Base-by-base conservation (phyloP, 2,888 invertebrate species). In the Drosophila engyochracea region DNA sequence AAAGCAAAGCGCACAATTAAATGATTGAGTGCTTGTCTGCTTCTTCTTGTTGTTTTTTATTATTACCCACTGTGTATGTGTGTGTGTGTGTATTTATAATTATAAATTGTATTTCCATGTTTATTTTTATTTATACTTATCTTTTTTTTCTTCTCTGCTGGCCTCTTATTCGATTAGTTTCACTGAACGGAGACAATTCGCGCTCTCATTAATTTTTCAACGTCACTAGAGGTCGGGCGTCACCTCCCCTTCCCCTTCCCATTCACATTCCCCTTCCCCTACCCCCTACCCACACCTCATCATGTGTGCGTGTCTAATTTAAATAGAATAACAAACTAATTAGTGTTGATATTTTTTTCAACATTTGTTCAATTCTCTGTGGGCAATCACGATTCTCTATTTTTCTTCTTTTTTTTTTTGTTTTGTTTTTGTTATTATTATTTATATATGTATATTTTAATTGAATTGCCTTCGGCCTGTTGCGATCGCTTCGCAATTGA, bases 281-380 rank as follows among this genome's bases (percentile, higher is more conserved):
- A 3, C 30, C 9, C 25, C 44, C 52, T 12, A 44, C 31, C 33
- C 4, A 30, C 30, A 7, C 35, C 14, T 19, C 35, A 37, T 53
- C 52, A 31, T 62, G 35, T 49, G 51, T 39, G 33, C n/a, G 39
- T n/a, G 59, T 59, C 66, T 72, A 53, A 82, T 82, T 83, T 81
- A 77, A 89, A 86, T 86, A 86, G 85, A 89, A 86, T 86, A 86
- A 86, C 86, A 86, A 86, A 89, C 86, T 86, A 86, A 86, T 86
- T 86, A 86, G 84, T 81, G 81, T 74, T 84, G 82, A 84, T 86
- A 73, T 80, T 70, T 76, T 33, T 28, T 79, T 79, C 69, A 74
- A 63, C 70, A 55, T 71, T 74, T 71, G 55, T 47, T 73, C 52
- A 59, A 49, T 55, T 51, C 59, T 76, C 55, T 75, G 63, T 63